Evolutionary conservation across 2,888 invertebrate genomes (phyloP), one percentile per base, ranked within the genome.

Genomic region (Microctonus aethiopoides): DNA sequence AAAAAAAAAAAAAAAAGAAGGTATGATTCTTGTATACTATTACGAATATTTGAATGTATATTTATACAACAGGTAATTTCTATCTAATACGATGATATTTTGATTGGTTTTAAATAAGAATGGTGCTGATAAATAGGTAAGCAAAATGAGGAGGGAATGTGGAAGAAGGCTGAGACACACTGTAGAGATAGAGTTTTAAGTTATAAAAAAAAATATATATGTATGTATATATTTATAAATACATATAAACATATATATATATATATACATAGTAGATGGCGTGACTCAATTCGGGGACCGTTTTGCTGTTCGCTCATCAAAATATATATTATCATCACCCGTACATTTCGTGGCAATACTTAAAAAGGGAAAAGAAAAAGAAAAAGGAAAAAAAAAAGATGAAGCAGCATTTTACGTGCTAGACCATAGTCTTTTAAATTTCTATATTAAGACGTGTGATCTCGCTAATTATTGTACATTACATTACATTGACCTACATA

Each of bases 401-500:
- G 16, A 46, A 16, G 46, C 46, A 46, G 16, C 32, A 78, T 81
- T 83, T 83, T 80, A 85, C 84, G 83, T 81, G 81, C 81, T 86
- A 84, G 83, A 81, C 77, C 80, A 84, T 86, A 86, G 85, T 85
- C 84, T 85, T 86, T 85, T 83, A 83, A 85, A 85, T 86, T 65
- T 36, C 54, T 56, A 65, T 56, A 65, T 83, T 86, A 86, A 85
- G 83, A 85, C 85, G 86, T 86, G 86, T 86, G 86, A 86, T 86
- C 86, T 86, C 86, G 86, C 85, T 85, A 84, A 85, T 85, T 85
- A 85, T 81, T 86, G 85, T 86, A 85, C 79, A 81, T 81, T 80
- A 70, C 68, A 74, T 57, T 72, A 71, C 70, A 77, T 77, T 73
- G 80, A 83, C 82, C 80, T 83, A 80, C 79, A 83, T 78, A 46